Evolutionary conservation across 2,888 invertebrate species (phyloP).

Genomic region (Tinea pellionella): DNA sequence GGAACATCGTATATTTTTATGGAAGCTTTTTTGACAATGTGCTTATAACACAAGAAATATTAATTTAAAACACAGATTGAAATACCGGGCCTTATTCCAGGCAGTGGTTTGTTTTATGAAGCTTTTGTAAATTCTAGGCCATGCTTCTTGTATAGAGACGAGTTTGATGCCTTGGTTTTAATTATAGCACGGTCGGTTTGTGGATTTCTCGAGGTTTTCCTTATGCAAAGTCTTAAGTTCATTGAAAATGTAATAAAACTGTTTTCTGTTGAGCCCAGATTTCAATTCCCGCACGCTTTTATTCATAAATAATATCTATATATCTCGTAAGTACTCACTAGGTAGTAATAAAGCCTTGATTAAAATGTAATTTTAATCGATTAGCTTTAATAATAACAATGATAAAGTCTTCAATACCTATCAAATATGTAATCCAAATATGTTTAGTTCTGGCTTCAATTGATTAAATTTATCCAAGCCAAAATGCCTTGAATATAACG

Average conservation of each 20-base stretch:
- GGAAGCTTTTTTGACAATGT: too few relatives aligned
- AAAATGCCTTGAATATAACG: background rate
- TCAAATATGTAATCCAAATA: background rate
- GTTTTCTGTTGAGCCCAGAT: too few relatives aligned
- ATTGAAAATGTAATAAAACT: background rate
- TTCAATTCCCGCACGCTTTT: too few relatives aligned
- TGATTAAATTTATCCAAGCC: background rate
- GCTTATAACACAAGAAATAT: too few relatives aligned
- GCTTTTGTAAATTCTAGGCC: slow-evolving; percentile 6
- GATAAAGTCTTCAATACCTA: too few relatives aligned
- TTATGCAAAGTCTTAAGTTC: background rate
- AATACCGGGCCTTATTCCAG: background rate
- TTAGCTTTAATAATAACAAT: too few relatives aligned
- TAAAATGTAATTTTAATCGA: too few relatives aligned
- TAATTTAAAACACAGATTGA: background rate
- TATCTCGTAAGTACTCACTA: too few relatives aligned
- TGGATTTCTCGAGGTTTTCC: background rate
- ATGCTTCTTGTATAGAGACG: slow-evolving; percentile 1
- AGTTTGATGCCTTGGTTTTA: background rate
- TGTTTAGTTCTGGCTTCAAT: background rate
- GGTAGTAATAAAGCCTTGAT: too few relatives aligned
- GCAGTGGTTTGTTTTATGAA: slow-evolving; percentile 5
- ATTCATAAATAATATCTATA: too few relatives aligned
- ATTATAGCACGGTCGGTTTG: background rate
- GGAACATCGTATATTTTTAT: too few relatives aligned